phyloP scores from a whole-genome alignment of 2,797 vertebrate species.

The Poeciliopsis paucimaculata region DNA sequence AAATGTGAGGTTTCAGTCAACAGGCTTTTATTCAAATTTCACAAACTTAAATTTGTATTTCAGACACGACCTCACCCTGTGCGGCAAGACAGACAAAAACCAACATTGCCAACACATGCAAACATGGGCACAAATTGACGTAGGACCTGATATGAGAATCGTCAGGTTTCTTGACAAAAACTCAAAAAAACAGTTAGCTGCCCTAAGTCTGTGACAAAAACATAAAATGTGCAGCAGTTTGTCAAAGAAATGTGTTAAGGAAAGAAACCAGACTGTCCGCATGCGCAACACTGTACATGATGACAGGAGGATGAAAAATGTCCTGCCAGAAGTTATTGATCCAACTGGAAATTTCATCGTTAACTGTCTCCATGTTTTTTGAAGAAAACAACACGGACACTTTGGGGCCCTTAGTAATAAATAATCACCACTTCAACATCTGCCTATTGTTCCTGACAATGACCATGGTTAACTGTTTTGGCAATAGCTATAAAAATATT shows the following conservation, averaged over 20 bases:
- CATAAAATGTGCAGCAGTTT: background rate
- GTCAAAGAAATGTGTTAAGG: background rate
- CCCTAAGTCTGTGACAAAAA: background rate
- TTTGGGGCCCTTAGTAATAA: background rate
- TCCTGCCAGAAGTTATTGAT: background rate
- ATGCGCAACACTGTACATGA: background rate
- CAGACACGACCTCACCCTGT: conserved; percentile 7
- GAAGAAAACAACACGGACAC: background rate
- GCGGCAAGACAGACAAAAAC: background rate
- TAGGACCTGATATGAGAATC: background rate
- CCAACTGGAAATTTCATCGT: background rate
- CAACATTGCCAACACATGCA: background rate
- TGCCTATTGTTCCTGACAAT: background rate
- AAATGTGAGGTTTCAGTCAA: conserved; percentile 41
- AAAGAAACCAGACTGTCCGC: background rate
- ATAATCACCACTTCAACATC: background rate
- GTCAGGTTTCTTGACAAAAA: background rate
- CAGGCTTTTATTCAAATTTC: conserved; percentile 58
- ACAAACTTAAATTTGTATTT: conserved; percentile 17
- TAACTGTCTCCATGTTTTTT: background rate
- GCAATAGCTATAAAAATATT: background rate
- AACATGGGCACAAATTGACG: conserved; percentile 3
- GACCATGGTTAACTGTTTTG: background rate
- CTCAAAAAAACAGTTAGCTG: background rate
- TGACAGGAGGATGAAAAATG: no score